Percentiles rank a stretch among this genome's conserved stretches.
phyloP scores from a whole-genome alignment of 92 coral and sea anemone genomes.

The Micromussa lordhowensis region DNA sequence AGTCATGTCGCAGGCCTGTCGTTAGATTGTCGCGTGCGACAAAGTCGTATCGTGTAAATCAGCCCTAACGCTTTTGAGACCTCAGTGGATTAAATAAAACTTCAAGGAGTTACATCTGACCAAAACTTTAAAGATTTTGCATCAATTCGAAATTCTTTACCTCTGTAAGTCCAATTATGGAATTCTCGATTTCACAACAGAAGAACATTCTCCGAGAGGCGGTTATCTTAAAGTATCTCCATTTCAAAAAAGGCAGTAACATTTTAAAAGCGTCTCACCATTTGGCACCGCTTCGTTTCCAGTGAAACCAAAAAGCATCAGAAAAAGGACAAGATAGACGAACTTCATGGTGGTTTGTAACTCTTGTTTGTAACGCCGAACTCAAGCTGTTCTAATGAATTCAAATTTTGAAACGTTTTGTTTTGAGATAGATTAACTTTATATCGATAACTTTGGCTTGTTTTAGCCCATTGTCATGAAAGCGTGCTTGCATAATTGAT shows the following conservation, averaged over 20 bases:
- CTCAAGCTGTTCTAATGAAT: background rate
- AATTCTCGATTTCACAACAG: too few relatives aligned
- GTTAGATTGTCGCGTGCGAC: too few relatives aligned
- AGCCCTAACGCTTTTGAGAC: too few relatives aligned
- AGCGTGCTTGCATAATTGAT: background rate
- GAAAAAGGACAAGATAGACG: background rate
- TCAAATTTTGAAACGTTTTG: background rate
- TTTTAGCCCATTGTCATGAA: background rate
- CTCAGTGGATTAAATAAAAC: background rate
- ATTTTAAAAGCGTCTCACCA: background rate
- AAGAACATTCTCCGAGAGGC: too few relatives aligned
- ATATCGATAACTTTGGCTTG: background rate
- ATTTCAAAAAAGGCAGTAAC: background rate
- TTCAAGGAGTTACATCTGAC: too few relatives aligned
- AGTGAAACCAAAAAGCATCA: background rate
- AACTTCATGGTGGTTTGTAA: background rate
- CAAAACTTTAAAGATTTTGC: background rate
- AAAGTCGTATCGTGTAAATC: too few relatives aligned
- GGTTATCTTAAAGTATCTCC: background rate
- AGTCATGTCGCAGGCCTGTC: too few relatives aligned
- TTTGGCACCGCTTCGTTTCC: background rate
- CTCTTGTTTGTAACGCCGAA: background rate
- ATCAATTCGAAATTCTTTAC: background rate
- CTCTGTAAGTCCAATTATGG: too few relatives aligned
- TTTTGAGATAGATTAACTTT: background rate